Percentiles rank a stretch among this genome's conserved stretches.
phyloP scores from a whole-genome alignment of 2,888 invertebrate genomes.

The Luperina nickerlii region DNA sequence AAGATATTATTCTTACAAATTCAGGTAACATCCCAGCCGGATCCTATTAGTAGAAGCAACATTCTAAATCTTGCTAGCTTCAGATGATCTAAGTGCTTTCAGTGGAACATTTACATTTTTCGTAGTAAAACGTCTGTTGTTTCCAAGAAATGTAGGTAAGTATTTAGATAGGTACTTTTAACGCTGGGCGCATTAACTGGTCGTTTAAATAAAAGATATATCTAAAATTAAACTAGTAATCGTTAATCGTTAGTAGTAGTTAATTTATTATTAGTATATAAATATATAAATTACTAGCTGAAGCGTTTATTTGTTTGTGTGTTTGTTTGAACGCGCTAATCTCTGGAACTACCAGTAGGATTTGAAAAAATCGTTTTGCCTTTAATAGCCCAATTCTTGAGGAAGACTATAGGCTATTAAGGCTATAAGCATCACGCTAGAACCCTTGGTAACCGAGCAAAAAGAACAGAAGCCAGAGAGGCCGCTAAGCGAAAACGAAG shows the following conservation, averaged over 20 bases:
- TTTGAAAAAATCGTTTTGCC: not conserved
- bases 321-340: not conserved
- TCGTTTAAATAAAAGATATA: not conserved
- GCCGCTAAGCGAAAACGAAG: not conserved
- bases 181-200: not conserved
- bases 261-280: no score
- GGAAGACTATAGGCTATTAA: not conserved
- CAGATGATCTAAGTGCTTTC: slow-evolving; percentile 29
- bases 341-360: not conserved
- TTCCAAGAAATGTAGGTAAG: not conserved
- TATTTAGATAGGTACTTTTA: not conserved
- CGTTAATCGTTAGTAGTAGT: no score
- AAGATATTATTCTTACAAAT: slow-evolving; percentile 37
- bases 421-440: not conserved
- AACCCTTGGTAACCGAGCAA: not conserved
- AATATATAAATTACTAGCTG: no score
- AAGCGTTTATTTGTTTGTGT: not conserved
- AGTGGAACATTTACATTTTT: slow-evolving; percentile 18
- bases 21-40: slow-evolving; percentile 34
- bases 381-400: not conserved
- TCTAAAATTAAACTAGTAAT: not conserved
- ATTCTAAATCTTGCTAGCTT: slow-evolving; percentile 36
- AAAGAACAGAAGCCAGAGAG: not conserved
- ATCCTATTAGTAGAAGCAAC: slow-evolving; percentile 52
- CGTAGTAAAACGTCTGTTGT: not conserved